Conservation (phyloP, 2,797 vertebrate species). For the Enteromius argenteus region DNA sequence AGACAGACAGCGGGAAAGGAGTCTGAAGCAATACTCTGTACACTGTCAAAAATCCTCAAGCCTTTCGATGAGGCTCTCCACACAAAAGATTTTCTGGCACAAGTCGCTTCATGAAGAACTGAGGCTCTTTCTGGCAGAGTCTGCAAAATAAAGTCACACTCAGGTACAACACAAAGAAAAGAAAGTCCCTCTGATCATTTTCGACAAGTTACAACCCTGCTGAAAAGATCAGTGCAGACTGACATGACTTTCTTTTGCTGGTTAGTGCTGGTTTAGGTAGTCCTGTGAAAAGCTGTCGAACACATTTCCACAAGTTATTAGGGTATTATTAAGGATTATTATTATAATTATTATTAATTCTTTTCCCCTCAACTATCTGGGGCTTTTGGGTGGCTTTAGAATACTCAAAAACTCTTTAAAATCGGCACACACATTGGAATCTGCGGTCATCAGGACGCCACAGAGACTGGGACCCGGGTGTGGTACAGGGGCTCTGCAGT, state of each 20-base stretch:
- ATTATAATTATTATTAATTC: no score
- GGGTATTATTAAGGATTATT: no score
- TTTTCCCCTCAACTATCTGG: no score
- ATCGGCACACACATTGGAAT: no score
- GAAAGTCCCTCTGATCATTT: conserved; percentile 6
- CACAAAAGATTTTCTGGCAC: neutral
- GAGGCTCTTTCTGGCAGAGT: conserved; percentile 2
- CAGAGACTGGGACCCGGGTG: no score
- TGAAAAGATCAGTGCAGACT: conserved; percentile 1
- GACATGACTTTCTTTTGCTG: conserved; percentile 1
- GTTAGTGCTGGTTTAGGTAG: neutral
- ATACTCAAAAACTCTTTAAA: no score
- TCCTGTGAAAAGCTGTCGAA: neutral
- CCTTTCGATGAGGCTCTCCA: conserved; percentile 3
- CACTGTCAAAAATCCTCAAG: conserved; percentile 21
- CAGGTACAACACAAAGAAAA: neutral
- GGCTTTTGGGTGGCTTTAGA: no score
- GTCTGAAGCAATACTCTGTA: conserved; percentile 19
- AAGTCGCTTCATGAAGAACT: neutral
- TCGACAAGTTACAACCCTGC: neutral
- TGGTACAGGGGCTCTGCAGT: no score
- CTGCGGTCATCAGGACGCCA: no score
- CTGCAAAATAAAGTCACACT: conserved; percentile 16
- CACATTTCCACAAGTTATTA: neutral
- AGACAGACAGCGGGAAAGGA: conserved; percentile 16